These are phyloP conservation scores for Heterodera filipjevi DNA, from an alignment of 2,888 invertebrate genomes.

Conservation along the genomic window DNA sequence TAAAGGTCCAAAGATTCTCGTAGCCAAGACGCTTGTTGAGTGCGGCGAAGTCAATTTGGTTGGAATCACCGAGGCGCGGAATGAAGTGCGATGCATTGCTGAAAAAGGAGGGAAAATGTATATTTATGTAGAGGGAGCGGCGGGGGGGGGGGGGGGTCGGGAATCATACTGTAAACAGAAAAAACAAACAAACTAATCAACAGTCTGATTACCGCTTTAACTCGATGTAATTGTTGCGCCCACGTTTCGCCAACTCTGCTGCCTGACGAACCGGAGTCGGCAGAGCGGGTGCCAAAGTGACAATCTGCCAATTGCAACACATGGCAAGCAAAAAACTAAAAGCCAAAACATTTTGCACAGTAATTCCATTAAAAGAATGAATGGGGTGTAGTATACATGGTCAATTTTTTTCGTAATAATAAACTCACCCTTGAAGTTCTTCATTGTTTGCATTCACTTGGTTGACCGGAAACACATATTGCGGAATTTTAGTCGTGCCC, in stretches of 20 bases:
- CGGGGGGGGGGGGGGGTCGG: too few species aligned
- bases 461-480: conserved; percentile 41
- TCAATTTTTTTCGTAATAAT: too few species aligned
- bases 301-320: conserved; percentile 41
- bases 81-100: neutral
- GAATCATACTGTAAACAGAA: too few species aligned
- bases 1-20: neutral
- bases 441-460: conserved; percentile 37
- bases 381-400: too few species aligned
- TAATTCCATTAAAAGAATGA: too few species aligned
- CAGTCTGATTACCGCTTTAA: conserved; percentile 15
- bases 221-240: conserved; percentile 34
- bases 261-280: conserved; percentile 42
- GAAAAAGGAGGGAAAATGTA: conserved; percentile 12
- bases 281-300: conserved; percentile 29
- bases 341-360: too few species aligned
- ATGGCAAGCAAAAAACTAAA: conserved; percentile 24
- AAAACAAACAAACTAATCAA: too few species aligned
- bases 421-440: conserved; percentile 31
- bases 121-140: too few species aligned
- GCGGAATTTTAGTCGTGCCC: conserved; percentile 44
- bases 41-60: neutral
- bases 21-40: neutral
- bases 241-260: conserved; percentile 42
- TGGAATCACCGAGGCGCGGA: neutral